Conservation (phyloP, 2,113 vertebrate genomes). For the Chionis minor region DNA sequence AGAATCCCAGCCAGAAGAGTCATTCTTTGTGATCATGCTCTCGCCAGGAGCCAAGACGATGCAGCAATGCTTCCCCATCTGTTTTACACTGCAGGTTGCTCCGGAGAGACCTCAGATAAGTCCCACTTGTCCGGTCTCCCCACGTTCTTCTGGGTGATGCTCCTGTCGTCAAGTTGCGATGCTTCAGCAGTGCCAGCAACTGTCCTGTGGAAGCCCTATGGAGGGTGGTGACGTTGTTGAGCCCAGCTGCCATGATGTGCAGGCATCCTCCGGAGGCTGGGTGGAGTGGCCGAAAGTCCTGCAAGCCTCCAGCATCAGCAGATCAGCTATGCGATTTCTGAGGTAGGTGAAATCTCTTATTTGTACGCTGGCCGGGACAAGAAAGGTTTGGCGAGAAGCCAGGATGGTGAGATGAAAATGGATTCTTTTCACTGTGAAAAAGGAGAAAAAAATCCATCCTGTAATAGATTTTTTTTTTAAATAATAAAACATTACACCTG, state of each 20-base stretch:
- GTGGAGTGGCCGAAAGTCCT: not conserved
- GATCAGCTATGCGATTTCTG: fast-evolving
- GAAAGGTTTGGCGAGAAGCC: not conserved
- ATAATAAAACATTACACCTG: not conserved
- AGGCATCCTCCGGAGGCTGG: not conserved
- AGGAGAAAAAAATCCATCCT: not conserved
- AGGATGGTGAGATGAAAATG: not conserved
- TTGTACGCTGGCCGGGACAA: not conserved
- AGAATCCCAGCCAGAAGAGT: not conserved
- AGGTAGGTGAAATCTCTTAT: not conserved
- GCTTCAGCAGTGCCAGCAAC: not conserved
- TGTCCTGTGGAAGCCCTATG: fast-evolving
- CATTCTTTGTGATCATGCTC: fast-evolving
- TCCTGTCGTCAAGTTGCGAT: not conserved
- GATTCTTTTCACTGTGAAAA: not conserved
- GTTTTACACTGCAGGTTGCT: fast-evolving
- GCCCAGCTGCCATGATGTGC: fast-evolving
- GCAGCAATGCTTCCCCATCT: fast-evolving
- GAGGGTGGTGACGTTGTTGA: fast-evolving
- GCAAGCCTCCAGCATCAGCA: not conserved
- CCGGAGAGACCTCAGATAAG: not conserved
- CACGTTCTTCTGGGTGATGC: fast-evolving
- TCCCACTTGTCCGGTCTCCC: no score
- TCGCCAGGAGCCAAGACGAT: not conserved
- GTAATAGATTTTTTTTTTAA: not conserved